These are phyloP conservation scores for Esox lucius DNA, from an alignment of 2,797 vertebrate genomes.

Conservation along the genomic window DNA sequence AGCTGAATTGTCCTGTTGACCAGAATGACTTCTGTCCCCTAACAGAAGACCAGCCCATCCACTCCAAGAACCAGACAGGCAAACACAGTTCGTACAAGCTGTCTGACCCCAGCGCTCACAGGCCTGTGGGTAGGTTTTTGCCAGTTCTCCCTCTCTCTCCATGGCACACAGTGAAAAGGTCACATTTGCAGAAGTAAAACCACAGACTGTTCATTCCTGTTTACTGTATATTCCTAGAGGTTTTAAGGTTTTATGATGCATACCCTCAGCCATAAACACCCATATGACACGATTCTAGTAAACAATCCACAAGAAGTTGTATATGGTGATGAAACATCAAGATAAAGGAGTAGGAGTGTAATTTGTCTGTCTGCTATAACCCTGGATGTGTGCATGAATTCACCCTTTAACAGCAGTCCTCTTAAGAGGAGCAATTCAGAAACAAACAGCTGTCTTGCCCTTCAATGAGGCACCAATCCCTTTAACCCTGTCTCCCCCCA, in stretches of 20 bases:
- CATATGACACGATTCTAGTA: background rate
- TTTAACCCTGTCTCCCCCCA: constrained; percentile 31
- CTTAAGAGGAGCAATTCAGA: background rate
- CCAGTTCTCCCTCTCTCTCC: constrained; percentile 48
- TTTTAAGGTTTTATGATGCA: too few species aligned
- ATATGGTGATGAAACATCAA: too few species aligned
- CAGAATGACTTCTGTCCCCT: constrained; percentile 68
- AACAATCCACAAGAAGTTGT: background rate
- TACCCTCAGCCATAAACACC: background rate
- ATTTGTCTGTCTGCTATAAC: too few species aligned
- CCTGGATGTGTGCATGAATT: too few species aligned
- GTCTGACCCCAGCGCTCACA: constrained; percentile 77
- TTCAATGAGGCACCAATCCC: constrained; percentile 1
- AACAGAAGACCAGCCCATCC: constrained; percentile 75
- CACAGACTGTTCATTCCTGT: background rate
- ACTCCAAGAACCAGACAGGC: constrained; percentile 75
- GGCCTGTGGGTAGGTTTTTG: constrained; percentile 78
- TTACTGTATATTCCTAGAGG: too few species aligned
- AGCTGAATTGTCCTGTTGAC: constrained; percentile 40
- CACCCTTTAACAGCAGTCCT: too few species aligned
- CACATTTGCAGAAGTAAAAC: constrained; percentile 60
- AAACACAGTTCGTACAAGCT: constrained; percentile 77
- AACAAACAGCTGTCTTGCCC: background rate
- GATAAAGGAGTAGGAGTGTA: too few species aligned
- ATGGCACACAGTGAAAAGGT: constrained; percentile 75